Conservation (phyloP, 1,140 invertebrate species). For the Brachionus paranguensis region DNA sequence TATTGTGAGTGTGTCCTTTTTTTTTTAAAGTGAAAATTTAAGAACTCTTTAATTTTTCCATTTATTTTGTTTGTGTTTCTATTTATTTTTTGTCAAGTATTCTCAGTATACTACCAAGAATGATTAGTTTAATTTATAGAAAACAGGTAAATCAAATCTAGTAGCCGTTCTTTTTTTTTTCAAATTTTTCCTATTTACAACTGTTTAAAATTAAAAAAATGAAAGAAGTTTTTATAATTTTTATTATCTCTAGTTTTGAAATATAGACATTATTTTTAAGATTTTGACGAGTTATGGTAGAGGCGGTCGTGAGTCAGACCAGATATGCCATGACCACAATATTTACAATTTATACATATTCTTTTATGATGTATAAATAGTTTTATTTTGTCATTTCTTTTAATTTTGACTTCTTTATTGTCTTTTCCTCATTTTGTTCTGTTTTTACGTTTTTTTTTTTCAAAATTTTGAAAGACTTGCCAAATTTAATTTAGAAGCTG, state of each 20-base stretch:
- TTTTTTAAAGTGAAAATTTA: background rate
- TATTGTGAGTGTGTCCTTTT: background rate
- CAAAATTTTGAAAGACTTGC: background rate
- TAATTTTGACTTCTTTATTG: background rate
- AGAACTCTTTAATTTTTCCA: background rate
- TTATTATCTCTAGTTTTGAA: constrained; percentile 2
- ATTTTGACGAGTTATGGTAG: background rate
- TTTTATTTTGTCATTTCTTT: background rate
- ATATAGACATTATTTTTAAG: background rate
- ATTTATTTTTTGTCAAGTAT: background rate
- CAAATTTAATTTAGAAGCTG: background rate
- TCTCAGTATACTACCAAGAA: background rate
- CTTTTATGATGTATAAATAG: constrained; percentile 7
- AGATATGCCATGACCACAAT: background rate
- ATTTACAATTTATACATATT: constrained; percentile 22
- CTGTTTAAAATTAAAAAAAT: background rate
- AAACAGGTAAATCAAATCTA: background rate
- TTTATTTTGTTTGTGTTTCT: background rate
- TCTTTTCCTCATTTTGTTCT: background rate
- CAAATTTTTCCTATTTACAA: background rate
- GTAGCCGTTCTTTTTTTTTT: background rate
- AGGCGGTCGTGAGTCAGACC: background rate
- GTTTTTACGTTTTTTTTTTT: background rate
- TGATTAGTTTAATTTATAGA: background rate
- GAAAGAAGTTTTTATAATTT: background rate